Conservation (phyloP, 23 tunicate species). For the Clavelina lepadiformis region DNA sequence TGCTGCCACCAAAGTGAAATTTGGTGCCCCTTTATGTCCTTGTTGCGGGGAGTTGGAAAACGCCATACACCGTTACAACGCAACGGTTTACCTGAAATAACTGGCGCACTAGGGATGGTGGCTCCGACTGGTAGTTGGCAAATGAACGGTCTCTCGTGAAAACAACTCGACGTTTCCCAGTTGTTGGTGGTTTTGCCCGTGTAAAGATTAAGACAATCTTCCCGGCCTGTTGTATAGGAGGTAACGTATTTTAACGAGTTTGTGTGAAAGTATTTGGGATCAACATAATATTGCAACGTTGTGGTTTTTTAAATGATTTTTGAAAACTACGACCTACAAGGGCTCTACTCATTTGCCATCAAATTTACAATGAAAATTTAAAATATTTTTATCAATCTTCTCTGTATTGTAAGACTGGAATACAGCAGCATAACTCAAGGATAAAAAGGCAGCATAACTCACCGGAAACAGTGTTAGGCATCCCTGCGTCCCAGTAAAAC, state of each 20-base stretch:
- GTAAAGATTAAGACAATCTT: constrained; percentile 78
- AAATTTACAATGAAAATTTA: too few relatives aligned
- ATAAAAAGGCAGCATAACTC: too few relatives aligned
- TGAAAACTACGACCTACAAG: too few relatives aligned
- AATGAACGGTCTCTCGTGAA: constrained; percentile 55
- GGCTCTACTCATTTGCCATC: too few relatives aligned
- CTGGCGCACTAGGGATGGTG: constrained; percentile 31
- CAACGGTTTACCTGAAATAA: constrained; percentile 31
- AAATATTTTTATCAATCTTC: too few relatives aligned
- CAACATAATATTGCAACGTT: too few relatives aligned
- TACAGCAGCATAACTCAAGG: background rate
- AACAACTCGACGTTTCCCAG: constrained; percentile 89
- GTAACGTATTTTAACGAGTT: background rate
- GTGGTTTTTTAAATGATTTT: too few relatives aligned
- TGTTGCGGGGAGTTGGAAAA: background rate
- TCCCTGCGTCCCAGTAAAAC: constrained; percentile 46
- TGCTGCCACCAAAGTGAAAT: background rate
- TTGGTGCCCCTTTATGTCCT: background rate
- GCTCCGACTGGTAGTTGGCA: constrained; percentile 86
- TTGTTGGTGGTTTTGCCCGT: constrained; percentile 56
- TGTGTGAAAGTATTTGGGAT: too few relatives aligned
- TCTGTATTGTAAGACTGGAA: background rate
- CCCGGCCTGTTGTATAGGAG: constrained; percentile 28
- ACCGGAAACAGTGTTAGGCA: constrained; percentile 45
- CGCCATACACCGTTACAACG: background rate